Evolutionary conservation across 2,113 vertebrate genomes (phyloP).

Genomic region (Noturus placidus): DNA sequence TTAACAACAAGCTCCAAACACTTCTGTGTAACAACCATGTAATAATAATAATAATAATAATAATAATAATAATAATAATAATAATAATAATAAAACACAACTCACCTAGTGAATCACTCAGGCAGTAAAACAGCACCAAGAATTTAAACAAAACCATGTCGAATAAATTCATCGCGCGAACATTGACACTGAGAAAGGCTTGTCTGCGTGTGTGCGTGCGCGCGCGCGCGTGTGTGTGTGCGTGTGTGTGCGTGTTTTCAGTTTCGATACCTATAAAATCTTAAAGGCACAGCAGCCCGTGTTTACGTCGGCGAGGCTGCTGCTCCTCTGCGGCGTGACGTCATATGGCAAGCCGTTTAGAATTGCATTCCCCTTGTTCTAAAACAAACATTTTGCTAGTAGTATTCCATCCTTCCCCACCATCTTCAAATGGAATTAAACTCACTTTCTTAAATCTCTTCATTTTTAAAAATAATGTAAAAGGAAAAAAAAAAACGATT

Average conservation of each 20-base stretch:
- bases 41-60: neutral
- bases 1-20: constrained; percentile 24
- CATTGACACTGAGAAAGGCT: constrained; percentile 35
- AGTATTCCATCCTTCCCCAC: too few relatives aligned
- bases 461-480: too few relatives aligned
- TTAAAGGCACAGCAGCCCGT: constrained; percentile 65
- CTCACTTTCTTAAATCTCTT: too few relatives aligned
- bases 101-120: constrained; percentile 66
- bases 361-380: too few relatives aligned
- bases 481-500: too few relatives aligned
- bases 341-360: neutral
- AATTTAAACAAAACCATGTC: constrained; percentile 66
- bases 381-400: too few relatives aligned
- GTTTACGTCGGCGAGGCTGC: constrained; percentile 50
- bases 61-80: neutral
- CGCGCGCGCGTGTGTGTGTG: neutral
- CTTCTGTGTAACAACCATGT: constrained; percentile 28
- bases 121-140: constrained; percentile 61
- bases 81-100: neutral
- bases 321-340: constrained; percentile 49
- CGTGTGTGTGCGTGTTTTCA: neutral
- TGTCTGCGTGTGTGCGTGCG: neutral
- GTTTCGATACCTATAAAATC: constrained; percentile 57
- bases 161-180: constrained; percentile 56
- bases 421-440: too few relatives aligned